These are phyloP conservation scores for Hepsetus odoe DNA, from an alignment of 2,113 vertebrate genomes.

Conservation along the genomic window DNA sequence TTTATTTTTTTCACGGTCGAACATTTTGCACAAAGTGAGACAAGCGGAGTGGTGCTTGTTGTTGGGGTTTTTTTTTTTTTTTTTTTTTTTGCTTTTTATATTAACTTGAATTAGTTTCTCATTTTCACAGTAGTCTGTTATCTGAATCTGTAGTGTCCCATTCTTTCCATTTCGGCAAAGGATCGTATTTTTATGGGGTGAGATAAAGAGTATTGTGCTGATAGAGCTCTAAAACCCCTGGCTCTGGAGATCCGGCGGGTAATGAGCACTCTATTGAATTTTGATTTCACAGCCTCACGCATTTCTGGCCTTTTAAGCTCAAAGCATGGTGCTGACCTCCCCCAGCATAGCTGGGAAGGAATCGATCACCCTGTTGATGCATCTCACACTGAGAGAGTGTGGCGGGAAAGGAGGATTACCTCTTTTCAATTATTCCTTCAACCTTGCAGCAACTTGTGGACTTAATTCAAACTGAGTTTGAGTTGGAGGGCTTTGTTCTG, in stretches of 20 bases:
- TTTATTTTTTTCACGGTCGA: too few species aligned
- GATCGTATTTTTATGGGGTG: constrained; percentile 62
- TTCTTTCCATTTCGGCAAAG: constrained; percentile 48
- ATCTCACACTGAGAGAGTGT: constrained; percentile 43
- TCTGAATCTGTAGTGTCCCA: constrained; percentile 34
- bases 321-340: constrained; percentile 54
- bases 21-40: too few species aligned
- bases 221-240: constrained; percentile 66
- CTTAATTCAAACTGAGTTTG: not conserved
- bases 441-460: not conserved
- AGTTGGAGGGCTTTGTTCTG: not conserved
- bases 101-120: not conserved
- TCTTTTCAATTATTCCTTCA: constrained; percentile 34
- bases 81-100: constrained; percentile 2
- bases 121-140: not conserved
- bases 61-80: too few species aligned
- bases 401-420: constrained; percentile 44
- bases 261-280: constrained; percentile 67
- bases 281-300: constrained; percentile 63
- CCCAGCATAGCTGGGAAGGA: constrained; percentile 29
- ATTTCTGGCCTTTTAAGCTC: constrained; percentile 69
- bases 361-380: constrained; percentile 61
- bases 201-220: constrained; percentile 64
- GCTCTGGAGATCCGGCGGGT: constrained; percentile 55
- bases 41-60: too few species aligned